These are phyloP conservation scores for Thunnus thynnus DNA, from an alignment of 2,113 vertebrate genomes.

Conservation along the genomic window DNA sequence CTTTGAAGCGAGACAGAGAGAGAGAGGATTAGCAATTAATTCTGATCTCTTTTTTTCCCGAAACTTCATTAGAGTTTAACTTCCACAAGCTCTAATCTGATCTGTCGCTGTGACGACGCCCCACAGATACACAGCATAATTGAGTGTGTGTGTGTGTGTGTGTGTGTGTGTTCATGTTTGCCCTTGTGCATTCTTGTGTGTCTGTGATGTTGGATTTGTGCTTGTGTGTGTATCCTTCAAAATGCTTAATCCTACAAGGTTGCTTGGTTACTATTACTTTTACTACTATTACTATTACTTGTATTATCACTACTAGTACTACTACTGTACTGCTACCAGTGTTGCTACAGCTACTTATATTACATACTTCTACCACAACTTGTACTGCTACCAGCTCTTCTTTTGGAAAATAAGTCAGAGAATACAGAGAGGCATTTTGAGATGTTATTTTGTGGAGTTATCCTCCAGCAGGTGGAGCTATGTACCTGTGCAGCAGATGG, in stretches of 20 bases:
- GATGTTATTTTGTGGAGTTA: background rate
- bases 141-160: background rate
- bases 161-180: background rate
- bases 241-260: background rate
- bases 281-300: background rate
- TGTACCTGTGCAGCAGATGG: conserved; percentile 14
- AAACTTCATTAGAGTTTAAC: conserved; percentile 70
- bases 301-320: background rate
- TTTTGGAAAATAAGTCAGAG: background rate
- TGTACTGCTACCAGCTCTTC: too few relatives aligned
- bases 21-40: conserved; percentile 71
- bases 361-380: background rate
- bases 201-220: background rate
- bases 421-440: background rate
- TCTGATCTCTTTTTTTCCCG: conserved; percentile 47
- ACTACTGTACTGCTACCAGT: background rate
- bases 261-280: background rate
- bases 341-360: background rate
- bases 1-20: conserved; percentile 55
- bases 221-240: background rate
- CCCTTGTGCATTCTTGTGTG: conserved; percentile 19
- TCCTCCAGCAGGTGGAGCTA: conserved; percentile 71
- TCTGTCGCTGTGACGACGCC: conserved; percentile 58
- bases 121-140: conserved; percentile 4
- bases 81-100: conserved; percentile 64